A percentile compares a stretch with the other conserved stretches of the same genome.
phyloP scores from a whole-genome alignment of 1,140 invertebrate species.

The Nomia melanderi region DNA sequence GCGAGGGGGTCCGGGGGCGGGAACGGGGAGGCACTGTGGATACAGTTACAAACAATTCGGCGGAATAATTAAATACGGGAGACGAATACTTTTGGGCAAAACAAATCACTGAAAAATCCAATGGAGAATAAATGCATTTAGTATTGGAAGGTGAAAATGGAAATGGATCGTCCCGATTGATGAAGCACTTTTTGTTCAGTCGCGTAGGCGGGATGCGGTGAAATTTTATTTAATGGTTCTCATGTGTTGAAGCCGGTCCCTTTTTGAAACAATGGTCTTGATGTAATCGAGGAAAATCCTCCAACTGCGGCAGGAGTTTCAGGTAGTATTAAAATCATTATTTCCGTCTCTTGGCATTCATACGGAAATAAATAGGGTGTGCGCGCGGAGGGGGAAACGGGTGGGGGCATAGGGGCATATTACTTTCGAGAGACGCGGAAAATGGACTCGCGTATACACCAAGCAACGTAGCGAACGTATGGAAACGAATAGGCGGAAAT shows the following conservation, averaged over 20 bases:
- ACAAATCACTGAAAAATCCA: slow-evolving; percentile 41
- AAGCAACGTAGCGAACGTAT: slow-evolving; percentile 39
- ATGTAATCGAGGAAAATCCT: slow-evolving; percentile 44
- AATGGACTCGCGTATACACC: slow-evolving; percentile 49
- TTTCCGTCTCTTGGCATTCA: slow-evolving; percentile 52
- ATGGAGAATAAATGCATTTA: slow-evolving; percentile 38
- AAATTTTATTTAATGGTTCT: slow-evolving; percentile 50
- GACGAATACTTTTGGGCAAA: slow-evolving; percentile 41
- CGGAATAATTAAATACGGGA: slow-evolving; percentile 43
- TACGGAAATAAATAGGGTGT: slow-evolving; percentile 61
- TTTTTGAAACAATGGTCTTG: slow-evolving; percentile 33
- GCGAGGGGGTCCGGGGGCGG: neutral
- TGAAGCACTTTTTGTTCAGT: slow-evolving; percentile 24
- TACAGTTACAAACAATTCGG: slow-evolving; percentile 32
- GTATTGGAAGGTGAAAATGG: slow-evolving; percentile 35
- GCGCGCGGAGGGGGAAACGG: neutral
- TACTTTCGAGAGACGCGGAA: slow-evolving; percentile 58
- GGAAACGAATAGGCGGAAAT: slow-evolving; percentile 64
- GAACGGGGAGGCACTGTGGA: neutral
- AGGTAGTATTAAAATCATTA: slow-evolving; percentile 65
- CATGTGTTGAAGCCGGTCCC: slow-evolving; percentile 29
- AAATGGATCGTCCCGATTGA: slow-evolving; percentile 49
- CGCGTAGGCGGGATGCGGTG: slow-evolving; percentile 11
- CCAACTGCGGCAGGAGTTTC: slow-evolving; percentile 12
- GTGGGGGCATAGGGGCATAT: slow-evolving; percentile 30